Percentiles rank a stretch among this genome's conserved stretches.
phyloP scores from a whole-genome alignment of 2,113 vertebrate species.

The Paralichthys olivaceus region DNA sequence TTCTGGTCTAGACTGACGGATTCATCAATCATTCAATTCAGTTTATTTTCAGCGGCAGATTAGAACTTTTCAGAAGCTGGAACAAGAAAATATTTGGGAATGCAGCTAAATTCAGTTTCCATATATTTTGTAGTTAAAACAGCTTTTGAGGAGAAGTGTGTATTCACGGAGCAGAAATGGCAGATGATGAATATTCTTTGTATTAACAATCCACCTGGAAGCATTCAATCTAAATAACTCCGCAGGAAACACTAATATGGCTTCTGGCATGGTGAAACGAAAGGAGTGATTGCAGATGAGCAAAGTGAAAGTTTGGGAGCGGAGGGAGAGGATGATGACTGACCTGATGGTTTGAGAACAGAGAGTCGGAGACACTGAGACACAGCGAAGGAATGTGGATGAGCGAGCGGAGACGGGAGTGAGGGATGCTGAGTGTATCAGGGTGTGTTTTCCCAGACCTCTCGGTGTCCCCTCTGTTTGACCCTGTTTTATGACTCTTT shows the following conservation, averaged over 20 bases:
- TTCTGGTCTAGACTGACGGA: not conserved
- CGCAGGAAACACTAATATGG: slow-evolving; percentile 30
- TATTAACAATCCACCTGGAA: slow-evolving; percentile 20
- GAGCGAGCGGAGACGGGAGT: slow-evolving; percentile 38
- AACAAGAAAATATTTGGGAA: not conserved
- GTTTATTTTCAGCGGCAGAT: not conserved
- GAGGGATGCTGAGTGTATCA: slow-evolving; percentile 47
- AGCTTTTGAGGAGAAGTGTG: not conserved
- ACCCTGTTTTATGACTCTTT: slow-evolving; percentile 78
- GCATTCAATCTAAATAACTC: slow-evolving; percentile 19
- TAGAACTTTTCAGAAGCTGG: not conserved
- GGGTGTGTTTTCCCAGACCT: slow-evolving; percentile 69
- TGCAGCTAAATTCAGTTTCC: not conserved
- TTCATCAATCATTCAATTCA: not conserved
- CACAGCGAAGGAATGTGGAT: slow-evolving; percentile 54
- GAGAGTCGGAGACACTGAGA: not conserved
- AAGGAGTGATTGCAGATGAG: slow-evolving; percentile 32
- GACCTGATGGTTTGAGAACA: slow-evolving; percentile 47
- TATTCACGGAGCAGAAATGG: not conserved
- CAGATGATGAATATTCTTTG: not conserved
- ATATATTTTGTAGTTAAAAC: not conserved
- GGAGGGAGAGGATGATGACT: slow-evolving; percentile 37
- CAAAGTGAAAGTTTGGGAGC: slow-evolving; percentile 27
- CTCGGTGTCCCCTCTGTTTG: slow-evolving; percentile 68
- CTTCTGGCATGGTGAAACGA: slow-evolving; percentile 19